These are phyloP conservation scores for Xanthia togata DNA, from an alignment of 2,888 invertebrate species.

Conservation along the genomic window DNA sequence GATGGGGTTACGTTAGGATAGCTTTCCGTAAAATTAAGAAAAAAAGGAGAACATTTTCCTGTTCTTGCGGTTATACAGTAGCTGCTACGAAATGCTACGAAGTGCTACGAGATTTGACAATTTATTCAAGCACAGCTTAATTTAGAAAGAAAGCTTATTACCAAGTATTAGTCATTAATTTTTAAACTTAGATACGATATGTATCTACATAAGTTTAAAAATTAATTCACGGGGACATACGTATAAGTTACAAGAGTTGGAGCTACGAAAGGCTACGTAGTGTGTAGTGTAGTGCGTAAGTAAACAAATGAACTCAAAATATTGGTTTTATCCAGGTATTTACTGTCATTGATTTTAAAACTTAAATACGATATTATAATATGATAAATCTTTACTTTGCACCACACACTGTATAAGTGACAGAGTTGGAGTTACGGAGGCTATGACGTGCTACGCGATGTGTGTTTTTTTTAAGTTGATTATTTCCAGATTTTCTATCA, in stretches of 20 bases:
- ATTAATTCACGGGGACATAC: too few relatives aligned
- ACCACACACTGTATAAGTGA: not conserved
- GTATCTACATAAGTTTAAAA: too few relatives aligned
- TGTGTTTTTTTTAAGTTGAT: not conserved
- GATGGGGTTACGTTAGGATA: slow-evolving; percentile 6
- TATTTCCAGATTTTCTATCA: not conserved
- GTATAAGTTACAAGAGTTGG: not conserved
- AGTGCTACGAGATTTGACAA: slow-evolving; percentile 10
- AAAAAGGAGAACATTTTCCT: not conserved
- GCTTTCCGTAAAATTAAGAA: not conserved
- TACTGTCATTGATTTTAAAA: not conserved
- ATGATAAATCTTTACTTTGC: not conserved
- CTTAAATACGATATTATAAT: not conserved
- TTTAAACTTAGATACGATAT: not conserved
- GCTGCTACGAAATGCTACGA: slow-evolving; percentile 27
- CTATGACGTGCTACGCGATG: not conserved
- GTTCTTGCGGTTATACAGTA: not conserved
- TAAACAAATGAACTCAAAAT: not conserved
- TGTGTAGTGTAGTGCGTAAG: too few relatives aligned
- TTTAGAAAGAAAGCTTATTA: not conserved
- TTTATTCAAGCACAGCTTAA: not conserved
- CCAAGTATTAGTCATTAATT: too few relatives aligned
- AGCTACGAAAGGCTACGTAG: slow-evolving; percentile 3
- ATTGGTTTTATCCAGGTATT: not conserved
- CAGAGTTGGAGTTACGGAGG: not conserved